Evolutionary conservation across 2,113 vertebrate genomes (phyloP).

Genomic region (Salvator merianae): DNA sequence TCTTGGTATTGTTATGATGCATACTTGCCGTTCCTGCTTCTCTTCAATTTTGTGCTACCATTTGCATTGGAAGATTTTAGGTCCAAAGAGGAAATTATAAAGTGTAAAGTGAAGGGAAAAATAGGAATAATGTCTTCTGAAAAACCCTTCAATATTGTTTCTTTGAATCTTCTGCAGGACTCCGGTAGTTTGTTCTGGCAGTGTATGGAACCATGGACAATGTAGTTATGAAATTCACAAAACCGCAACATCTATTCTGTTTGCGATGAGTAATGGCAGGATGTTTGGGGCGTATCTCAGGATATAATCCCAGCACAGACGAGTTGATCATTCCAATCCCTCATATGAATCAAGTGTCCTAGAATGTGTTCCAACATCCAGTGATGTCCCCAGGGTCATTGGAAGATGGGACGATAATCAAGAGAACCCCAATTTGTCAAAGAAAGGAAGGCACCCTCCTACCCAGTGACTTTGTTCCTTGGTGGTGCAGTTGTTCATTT

Average conservation of each 20-base stretch:
- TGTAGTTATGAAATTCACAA: no score
- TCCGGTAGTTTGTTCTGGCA: neutral
- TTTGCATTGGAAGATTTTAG: neutral
- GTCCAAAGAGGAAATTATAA: neutral
- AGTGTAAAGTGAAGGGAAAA: neutral
- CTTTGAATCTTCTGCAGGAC: no score
- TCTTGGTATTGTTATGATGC: neutral
- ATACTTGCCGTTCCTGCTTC: neutral
- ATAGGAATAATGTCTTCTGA: neutral
- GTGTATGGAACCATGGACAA: neutral
- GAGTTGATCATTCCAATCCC: constrained; percentile 50
- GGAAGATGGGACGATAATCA: constrained; percentile 46
- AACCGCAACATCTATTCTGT: no score
- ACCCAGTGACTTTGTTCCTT: neutral
- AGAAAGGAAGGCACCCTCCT: neutral
- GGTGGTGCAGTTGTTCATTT: neutral
- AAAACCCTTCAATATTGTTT: no score
- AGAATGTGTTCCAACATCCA: no score
- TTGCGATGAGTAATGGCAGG: neutral
- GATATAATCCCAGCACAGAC: neutral
- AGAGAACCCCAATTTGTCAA: neutral
- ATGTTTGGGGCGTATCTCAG: neutral
- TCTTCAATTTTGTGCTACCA: neutral
- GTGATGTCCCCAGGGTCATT: neutral
- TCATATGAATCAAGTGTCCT: no score